A percentile compares a stretch with the other conserved stretches of the same genome.
Evolutionary conservation across 2,113 vertebrate species (phyloP).

Genomic region (Pachycephala philippinensis): DNA sequence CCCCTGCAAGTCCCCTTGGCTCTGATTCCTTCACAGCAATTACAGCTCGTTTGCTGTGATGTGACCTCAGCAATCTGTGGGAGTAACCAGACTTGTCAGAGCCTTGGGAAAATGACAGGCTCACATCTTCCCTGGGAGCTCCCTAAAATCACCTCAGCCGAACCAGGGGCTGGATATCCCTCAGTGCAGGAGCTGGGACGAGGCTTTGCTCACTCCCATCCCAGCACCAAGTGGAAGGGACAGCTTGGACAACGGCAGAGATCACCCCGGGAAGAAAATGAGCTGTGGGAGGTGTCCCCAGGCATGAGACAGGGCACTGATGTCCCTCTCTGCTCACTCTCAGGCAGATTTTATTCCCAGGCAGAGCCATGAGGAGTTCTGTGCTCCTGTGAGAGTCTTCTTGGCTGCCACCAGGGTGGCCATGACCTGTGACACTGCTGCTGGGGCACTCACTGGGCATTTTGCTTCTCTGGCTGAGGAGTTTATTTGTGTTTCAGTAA

Average conservation of each 20-base stretch:
- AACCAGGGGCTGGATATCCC: background rate
- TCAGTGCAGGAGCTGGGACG: background rate
- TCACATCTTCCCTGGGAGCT: background rate
- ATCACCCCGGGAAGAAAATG: background rate
- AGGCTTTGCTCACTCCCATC: background rate
- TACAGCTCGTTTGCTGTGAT: background rate
- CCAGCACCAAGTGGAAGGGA: background rate
- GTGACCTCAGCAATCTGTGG: background rate
- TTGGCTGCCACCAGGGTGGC: background rate
- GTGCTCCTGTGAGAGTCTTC: background rate
- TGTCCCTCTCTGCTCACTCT: background rate
- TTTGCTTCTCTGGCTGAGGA: background rate
- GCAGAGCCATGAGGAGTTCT: background rate
- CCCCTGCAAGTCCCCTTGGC: background rate
- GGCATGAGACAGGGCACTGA: fast-evolving
- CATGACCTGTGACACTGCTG: background rate
- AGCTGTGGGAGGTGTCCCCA: background rate
- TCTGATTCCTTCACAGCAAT: background rate
- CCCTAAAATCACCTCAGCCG: background rate
- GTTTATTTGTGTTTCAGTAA: background rate
- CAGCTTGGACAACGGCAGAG: background rate
- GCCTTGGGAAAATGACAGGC: background rate
- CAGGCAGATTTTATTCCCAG: background rate
- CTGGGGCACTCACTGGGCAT: background rate
- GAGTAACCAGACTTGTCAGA: background rate